Evolutionary conservation across 2,888 invertebrate species (phyloP), one percentile per base, ranked within the genome.

Genomic region (Torymus aiolomorphi): DNA sequence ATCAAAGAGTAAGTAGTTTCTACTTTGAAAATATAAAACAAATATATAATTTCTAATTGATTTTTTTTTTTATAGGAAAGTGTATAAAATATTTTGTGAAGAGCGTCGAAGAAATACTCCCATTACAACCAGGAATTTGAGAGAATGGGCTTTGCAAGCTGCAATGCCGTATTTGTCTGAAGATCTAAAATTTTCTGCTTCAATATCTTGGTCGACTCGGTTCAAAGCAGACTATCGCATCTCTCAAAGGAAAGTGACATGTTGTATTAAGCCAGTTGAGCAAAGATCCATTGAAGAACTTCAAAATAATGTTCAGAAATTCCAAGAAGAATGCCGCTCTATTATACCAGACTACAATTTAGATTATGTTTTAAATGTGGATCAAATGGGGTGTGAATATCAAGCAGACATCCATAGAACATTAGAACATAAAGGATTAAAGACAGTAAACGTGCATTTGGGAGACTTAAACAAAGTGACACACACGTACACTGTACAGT

Each of bases 91-190:
- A 66, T 84, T 83, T 73, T 59, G 65, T 20, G 84, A 84, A 80
- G 82, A 82, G 49, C 57, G 82, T 77, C 31, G 78, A 73, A 74
- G 72, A 63, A 65, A 82, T 57, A 61, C 75, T 61, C 83, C 82
- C 76, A 67, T 84, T 16, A 84, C 83, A 13, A 83, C 83, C 11
- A 74, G 80, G 24, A 83, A 83, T 72, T 72, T 83, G 52, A 82
- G 84, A 65, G 80, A 84, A 67, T 84, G 82, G 82, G 83, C 83
- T 59, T 72, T 84, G 56, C 56, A 81, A 57, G 83, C 79, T 62
- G 82, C 83, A 20, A 51, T 66, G 18, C 84, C 83, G 78, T 84
- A 14, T n/a, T 10, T 11, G 42, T 14, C 16, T 11, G 11, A 56
- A 63, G 49, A 80, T 63, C 83, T 82, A 51, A 63, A 62, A 54